These are phyloP conservation scores for Labeo rohita DNA, from an alignment of 2,113 vertebrate species.

Conservation along the genomic window DNA sequence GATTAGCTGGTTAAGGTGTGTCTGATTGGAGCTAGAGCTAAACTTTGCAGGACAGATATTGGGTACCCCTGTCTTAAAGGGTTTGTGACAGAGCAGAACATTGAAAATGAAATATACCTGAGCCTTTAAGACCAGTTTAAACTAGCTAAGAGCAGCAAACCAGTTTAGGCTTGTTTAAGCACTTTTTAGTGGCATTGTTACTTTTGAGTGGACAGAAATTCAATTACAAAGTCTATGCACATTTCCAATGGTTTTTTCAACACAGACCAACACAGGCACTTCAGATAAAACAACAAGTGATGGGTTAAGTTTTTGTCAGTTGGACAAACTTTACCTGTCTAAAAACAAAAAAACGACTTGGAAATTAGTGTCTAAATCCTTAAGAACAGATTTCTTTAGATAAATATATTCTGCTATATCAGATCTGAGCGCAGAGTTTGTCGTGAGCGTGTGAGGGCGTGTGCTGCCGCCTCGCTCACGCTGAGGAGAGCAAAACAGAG, in stretches of 20 bases:
- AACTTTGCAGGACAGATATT: no score
- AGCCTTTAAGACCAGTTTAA: no score
- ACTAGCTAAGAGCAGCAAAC: no score
- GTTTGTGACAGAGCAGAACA: no score
- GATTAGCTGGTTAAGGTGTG: no score
- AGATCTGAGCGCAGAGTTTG: neutral
- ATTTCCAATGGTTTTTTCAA: neutral
- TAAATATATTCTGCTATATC: neutral
- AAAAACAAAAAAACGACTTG: neutral
- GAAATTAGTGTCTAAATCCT: neutral
- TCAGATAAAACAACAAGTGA: neutral
- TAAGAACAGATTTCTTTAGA: neutral
- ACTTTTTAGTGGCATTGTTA: neutral
- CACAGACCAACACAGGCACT: neutral
- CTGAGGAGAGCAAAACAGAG: conserved; percentile 35
- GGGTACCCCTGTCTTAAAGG: no score
- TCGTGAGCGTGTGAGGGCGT: neutral
- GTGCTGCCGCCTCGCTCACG: neutral
- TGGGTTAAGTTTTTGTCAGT: neutral
- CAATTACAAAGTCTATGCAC: neutral
- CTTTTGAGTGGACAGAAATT: neutral
- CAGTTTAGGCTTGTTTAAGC: neutral
- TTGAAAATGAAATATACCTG: no score
- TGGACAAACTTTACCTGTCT: neutral
- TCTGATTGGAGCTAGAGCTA: no score